Evolutionary conservation across 2,113 vertebrate genomes (phyloP), one percentile per base, ranked within the genome.

Genomic region (Archilochus colubris): DNA sequence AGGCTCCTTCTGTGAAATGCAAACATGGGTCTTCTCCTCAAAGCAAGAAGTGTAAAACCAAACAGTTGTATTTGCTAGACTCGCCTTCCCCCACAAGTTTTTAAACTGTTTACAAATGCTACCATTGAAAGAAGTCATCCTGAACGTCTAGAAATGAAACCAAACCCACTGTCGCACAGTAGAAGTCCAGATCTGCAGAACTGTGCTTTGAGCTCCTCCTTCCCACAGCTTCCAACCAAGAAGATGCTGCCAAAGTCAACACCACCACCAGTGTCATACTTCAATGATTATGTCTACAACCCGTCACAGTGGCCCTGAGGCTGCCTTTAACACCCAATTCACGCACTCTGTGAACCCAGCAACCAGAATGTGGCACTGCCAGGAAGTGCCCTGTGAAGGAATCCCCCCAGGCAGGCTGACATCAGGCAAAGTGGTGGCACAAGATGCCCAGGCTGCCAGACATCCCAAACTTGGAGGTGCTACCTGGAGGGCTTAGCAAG

Each of bases 231-330:
- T 69, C 30, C 76, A 67, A 66, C 5, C 51, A 76, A 89, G 6
- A 58, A 38, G 74, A 78, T 18, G 28, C 57, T 75, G 40, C 43
- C 64, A 22, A 70, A 55, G 31, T 19, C 86, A 74, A 27, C 33
- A 25, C 28, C 31, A 50, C n/a, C 4, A 1, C 68, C 4, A 3
- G 10, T 31, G 69, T 9, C 33, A 22, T 21, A 40, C 19, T 27
- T 33, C 57, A 43, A 1, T 9, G 33, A 6, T 19, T 7, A 33
- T 22, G 44, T 8, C 59, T 15, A 3, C 7, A 25, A 36, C 54
- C 16, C 30, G 38, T 6, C 70, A 30, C 0, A 0, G 43, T 5
- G 40, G 50, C 11, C n/a, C 24, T 0, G 0, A 59, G 36, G 63
- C 14, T 58, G 62, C 23, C 38, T 27, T 30, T 40, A 21, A 23